Conservation (phyloP, 2,888 invertebrate species). For the Biston betularia region DNA sequence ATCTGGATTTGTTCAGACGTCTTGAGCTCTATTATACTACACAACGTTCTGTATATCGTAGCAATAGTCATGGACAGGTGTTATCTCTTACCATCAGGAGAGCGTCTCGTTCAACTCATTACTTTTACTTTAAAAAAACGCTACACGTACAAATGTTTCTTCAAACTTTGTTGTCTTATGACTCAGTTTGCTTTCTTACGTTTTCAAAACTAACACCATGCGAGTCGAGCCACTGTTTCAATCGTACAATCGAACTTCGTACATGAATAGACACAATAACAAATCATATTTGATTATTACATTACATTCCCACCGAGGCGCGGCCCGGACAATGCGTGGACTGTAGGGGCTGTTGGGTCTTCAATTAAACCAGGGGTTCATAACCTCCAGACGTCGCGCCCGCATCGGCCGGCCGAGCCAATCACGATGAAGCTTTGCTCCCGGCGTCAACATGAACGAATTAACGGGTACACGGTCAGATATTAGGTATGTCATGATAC, state of each 20-base stretch:
- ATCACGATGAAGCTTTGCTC: slow-evolving; percentile 67
- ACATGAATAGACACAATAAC: slow-evolving; percentile 46
- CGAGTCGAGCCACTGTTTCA: slow-evolving; percentile 30
- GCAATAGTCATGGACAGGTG: too few relatives aligned
- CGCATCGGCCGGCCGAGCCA: slow-evolving; percentile 77
- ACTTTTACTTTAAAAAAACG: too few relatives aligned
- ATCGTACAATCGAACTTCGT: slow-evolving; percentile 38
- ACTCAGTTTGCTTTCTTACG: slow-evolving; percentile 28
- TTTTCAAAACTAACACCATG: slow-evolving; percentile 34
- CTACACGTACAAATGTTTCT: slow-evolving; percentile 2
- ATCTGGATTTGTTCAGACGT: too few relatives aligned
- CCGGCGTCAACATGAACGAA: slow-evolving; percentile 61
- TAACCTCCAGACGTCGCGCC: slow-evolving; percentile 68
- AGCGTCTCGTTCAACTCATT: too few relatives aligned
- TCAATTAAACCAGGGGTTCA: slow-evolving; percentile 82
- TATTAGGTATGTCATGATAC: slow-evolving; percentile 26
- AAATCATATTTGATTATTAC: slow-evolving; percentile 47
- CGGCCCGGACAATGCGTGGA: slow-evolving; percentile 59
- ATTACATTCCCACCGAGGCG: slow-evolving; percentile 52
- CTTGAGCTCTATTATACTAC: too few relatives aligned
- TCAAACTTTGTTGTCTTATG: slow-evolving; percentile 9
- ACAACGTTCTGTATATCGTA: too few relatives aligned
- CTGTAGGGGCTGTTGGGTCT: slow-evolving; percentile 68
- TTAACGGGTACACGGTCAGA: slow-evolving; percentile 58
- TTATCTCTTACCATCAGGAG: too few relatives aligned